Conservation (phyloP, 2,797 vertebrate species). For the Melanotaenia maccullochi region DNA sequence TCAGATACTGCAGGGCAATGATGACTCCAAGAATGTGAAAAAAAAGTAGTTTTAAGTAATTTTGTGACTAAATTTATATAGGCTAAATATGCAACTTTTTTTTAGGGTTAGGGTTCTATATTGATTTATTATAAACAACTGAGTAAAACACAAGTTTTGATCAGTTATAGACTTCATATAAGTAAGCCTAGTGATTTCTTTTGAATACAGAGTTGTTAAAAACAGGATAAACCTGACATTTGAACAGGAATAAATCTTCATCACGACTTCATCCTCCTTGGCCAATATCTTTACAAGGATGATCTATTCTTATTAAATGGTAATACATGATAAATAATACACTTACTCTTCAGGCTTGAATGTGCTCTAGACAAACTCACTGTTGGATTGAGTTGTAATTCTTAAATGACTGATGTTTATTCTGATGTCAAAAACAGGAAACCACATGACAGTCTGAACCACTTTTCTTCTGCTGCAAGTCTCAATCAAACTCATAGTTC, state of each 20-base stretch:
- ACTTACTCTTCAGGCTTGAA: constrained; percentile 23
- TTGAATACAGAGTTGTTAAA: not conserved
- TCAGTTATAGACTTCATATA: not conserved
- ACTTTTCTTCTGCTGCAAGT: not conserved
- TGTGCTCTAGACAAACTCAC: constrained; percentile 6
- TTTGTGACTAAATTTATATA: too few relatives aligned
- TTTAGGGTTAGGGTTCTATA: too few relatives aligned
- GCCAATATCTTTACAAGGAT: not conserved
- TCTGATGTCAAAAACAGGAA: not conserved
- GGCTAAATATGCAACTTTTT: too few relatives aligned
- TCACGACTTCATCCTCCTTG: not conserved
- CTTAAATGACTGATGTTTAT: not conserved
- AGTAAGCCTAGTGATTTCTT: not conserved
- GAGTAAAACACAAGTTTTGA: too few relatives aligned
- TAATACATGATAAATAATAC: not conserved
- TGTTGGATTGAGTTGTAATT: not conserved
- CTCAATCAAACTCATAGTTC: not conserved
- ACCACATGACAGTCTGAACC: too few relatives aligned
- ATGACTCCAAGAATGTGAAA: too few relatives aligned
- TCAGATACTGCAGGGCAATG: too few relatives aligned
- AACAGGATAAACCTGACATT: not conserved
- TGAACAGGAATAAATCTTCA: not conserved
- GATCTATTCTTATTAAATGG: not conserved
- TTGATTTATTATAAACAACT: too few relatives aligned
- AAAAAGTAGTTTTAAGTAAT: too few relatives aligned